Evolutionary conservation across 2,888 invertebrate species (phyloP).

Genomic region (Eurytoma californica): DNA sequence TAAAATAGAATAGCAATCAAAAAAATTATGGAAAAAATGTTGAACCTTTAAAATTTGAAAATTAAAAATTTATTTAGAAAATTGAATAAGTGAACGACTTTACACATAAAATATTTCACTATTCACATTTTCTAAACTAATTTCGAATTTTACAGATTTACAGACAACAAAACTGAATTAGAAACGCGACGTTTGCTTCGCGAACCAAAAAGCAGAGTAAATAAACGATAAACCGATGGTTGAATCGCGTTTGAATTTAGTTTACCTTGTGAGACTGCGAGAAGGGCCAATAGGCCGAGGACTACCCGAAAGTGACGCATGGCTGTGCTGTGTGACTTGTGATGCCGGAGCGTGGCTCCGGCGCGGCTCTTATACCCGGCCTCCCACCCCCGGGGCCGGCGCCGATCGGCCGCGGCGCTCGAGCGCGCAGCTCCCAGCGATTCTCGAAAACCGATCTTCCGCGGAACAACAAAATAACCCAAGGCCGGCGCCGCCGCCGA

Average conservation of each 20-base stretch:
- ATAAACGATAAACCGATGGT: background rate
- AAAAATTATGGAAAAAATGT: too few relatives aligned
- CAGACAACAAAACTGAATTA: too few relatives aligned
- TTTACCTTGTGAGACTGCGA: constrained; percentile 63
- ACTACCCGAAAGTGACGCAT: constrained; percentile 63
- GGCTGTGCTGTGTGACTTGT: constrained; percentile 46
- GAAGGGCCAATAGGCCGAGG: constrained; percentile 62
- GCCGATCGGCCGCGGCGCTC: background rate
- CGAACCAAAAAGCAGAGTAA: background rate
- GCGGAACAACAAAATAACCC: constrained; percentile 40
- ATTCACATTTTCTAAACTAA: too few relatives aligned
- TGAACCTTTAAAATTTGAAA: too few relatives aligned
- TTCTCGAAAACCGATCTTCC: constrained; percentile 50
- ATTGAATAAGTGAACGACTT: too few relatives aligned
- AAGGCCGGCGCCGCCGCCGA: constrained; percentile 5
- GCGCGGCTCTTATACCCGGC: constrained; percentile 45
- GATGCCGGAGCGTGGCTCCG: constrained; percentile 23
- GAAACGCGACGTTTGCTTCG: background rate
- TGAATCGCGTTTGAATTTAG: background rate
- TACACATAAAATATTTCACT: too few relatives aligned
- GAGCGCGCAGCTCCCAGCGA: background rate
- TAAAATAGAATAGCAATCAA: too few relatives aligned
- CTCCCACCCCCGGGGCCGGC: constrained; percentile 29
- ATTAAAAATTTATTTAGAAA: too few relatives aligned
- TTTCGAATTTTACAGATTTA: too few relatives aligned